These are phyloP conservation scores for Miichthys miiuy DNA, from an alignment of 2,797 vertebrate genomes.

Conservation along the genomic window DNA sequence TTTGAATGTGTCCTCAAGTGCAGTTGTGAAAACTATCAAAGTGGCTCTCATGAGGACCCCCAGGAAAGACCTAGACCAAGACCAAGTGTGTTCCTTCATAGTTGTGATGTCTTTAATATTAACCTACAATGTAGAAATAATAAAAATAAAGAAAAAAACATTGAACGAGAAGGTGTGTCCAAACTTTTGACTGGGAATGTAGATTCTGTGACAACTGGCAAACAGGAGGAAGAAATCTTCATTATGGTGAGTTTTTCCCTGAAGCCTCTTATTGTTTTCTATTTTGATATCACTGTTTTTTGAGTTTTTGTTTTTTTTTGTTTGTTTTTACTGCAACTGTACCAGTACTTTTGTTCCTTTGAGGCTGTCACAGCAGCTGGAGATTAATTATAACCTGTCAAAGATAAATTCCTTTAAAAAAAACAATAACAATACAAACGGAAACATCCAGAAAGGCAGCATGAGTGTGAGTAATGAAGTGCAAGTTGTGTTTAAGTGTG, in stretches of 20 bases:
- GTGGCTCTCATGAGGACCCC: too few relatives aligned
- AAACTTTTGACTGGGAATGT: too few relatives aligned
- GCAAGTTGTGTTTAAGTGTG: neutral
- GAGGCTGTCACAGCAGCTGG: neutral
- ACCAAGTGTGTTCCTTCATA: too few relatives aligned
- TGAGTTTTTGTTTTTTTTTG: neutral
- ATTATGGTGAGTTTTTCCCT: neutral
- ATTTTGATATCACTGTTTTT: slow-evolving; percentile 1
- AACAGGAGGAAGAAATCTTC: neutral
- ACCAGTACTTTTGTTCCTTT: neutral
- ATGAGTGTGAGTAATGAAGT: slow-evolving; percentile 21
- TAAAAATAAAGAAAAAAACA: too few relatives aligned
- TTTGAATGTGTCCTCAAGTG: too few relatives aligned
- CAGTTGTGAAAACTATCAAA: too few relatives aligned
- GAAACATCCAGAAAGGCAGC: slow-evolving; percentile 12
- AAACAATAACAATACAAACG: neutral
- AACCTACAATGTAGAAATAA: too few relatives aligned
- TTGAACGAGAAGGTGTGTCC: too few relatives aligned
- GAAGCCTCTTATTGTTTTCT: neutral
- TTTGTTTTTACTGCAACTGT: neutral
- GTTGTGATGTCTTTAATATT: too few relatives aligned
- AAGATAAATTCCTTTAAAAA: slow-evolving; percentile 16
- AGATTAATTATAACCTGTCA: slow-evolving; percentile 43
- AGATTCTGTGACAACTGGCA: neutral
- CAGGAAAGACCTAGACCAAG: neutral